These are phyloP conservation scores for Melanotaenia trifasciata DNA, from an alignment of 2,797 vertebrate genomes.

Conservation along the genomic window DNA sequence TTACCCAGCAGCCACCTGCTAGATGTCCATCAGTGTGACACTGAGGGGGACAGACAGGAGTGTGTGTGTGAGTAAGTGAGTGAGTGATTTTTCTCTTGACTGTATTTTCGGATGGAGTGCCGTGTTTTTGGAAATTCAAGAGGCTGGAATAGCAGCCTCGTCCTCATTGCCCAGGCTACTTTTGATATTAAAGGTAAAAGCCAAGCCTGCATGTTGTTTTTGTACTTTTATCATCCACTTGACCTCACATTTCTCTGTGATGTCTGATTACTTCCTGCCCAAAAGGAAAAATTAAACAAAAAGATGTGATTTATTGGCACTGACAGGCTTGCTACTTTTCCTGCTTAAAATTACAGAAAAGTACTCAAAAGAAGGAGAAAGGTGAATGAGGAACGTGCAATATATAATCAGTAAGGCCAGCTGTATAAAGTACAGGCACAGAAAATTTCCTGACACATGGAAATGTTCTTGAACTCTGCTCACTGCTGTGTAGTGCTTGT, in stretches of 20 bases:
- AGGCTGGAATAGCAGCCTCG: slow-evolving; percentile 14
- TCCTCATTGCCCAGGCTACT: slow-evolving; percentile 11
- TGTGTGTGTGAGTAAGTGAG: slow-evolving; percentile 10
- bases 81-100: slow-evolving; percentile 42
- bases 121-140: slow-evolving; percentile 22
- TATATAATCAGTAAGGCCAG: slow-evolving; percentile 7
- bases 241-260: slow-evolving; percentile 21
- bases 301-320: slow-evolving; percentile 15
- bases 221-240: slow-evolving; percentile 2
- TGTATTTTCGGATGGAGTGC: slow-evolving; percentile 32
- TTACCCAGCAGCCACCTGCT: slow-evolving; percentile 82
- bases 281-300: slow-evolving; percentile 5
- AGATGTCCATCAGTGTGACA: slow-evolving; percentile 64
- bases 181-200: background rate
- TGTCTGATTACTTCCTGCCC: background rate
- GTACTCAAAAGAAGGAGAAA: slow-evolving; percentile 7
- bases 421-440: slow-evolving; percentile 9
- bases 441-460: slow-evolving; percentile 51
- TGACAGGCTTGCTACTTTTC: background rate
- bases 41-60: slow-evolving; percentile 35
- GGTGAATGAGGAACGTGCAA: slow-evolving; percentile 15
- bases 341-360: slow-evolving; percentile 32
- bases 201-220: background rate
- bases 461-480: slow-evolving; percentile 59
- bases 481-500: slow-evolving; percentile 38